Evolutionary conservation across 2,797 vertebrate genomes (phyloP).

Genomic region (Uromys caudimaculatus): DNA sequence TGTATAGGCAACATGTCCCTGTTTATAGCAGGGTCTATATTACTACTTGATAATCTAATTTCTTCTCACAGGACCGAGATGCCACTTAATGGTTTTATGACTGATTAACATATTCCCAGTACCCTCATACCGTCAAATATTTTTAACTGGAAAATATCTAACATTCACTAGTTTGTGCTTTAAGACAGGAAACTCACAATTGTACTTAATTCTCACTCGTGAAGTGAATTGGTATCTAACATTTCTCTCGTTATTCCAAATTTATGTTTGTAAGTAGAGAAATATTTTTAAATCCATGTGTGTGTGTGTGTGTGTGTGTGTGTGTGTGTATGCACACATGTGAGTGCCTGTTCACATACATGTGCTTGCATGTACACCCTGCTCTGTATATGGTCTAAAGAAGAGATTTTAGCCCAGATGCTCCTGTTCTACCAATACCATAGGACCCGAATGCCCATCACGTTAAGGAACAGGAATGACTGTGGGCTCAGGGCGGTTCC

Average conservation of each 20-base stretch:
- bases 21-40: constrained; percentile 28
- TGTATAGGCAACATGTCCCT: not conserved
- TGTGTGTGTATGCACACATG: accelerated
- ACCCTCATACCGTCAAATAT: not conserved
- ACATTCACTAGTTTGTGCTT: not conserved
- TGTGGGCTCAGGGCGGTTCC: not conserved
- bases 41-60: constrained; percentile 31
- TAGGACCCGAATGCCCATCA: constrained; percentile 1
- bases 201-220: constrained; percentile 14
- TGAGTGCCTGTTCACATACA: too few species aligned
- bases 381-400: not conserved
- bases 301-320: not conserved
- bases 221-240: constrained; percentile 6
- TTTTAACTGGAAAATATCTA: not conserved
- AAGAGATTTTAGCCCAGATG: not conserved
- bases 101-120: not conserved
- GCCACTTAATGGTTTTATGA: not conserved
- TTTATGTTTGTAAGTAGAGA: constrained; percentile 34
- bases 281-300: not conserved
- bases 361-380: not conserved
- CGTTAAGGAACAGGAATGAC: not conserved
- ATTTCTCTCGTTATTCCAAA: constrained; percentile 5
- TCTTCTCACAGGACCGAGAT: not conserved
- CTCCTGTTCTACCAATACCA: constrained; percentile 1
- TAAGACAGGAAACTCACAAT: not conserved